Percentiles rank a stretch among this genome's conserved stretches.
These are phyloP conservation scores for Percopsis transmontana DNA, from an alignment of 2,113 vertebrate genomes.

Conservation along the genomic window DNA sequence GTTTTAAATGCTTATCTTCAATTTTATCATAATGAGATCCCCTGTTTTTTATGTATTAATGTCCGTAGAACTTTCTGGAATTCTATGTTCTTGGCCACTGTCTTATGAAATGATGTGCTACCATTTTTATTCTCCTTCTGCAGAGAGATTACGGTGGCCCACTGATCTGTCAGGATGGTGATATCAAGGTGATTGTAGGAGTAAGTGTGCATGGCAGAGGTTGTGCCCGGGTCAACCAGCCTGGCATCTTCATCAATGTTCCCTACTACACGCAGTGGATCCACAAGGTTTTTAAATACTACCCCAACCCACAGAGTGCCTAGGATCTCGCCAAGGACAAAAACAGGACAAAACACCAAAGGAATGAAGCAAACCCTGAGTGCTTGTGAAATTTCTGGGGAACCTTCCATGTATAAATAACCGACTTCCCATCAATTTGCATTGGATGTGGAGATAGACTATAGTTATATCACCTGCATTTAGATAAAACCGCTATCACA, in stretches of 20 bases:
- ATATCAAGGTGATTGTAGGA: constrained; percentile 89
- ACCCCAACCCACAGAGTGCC: constrained; percentile 63
- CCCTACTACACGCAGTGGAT: constrained; percentile 96
- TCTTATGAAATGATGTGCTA: constrained; percentile 8
- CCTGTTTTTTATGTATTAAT: too few relatives aligned
- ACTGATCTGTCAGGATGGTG: constrained; percentile 92
- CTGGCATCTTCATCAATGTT: constrained; percentile 92
- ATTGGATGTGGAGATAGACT: constrained; percentile 17
- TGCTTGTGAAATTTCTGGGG: constrained; percentile 23
- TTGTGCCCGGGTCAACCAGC: constrained; percentile 89
- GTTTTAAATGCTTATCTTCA: constrained; percentile 48
- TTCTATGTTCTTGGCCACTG: constrained; percentile 6
- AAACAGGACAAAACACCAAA: neutral
- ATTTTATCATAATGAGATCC: constrained; percentile 44
- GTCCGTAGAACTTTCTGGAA: too few relatives aligned
- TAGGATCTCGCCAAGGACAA: constrained; percentile 32
- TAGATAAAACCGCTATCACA: too few relatives aligned
- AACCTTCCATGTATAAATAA: neutral
- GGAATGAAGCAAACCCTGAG: constrained; percentile 15
- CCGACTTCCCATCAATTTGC: constrained; percentile 5
- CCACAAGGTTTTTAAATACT: constrained; percentile 87
- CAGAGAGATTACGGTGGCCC: constrained; percentile 97
- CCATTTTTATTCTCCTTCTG: constrained; percentile 34
- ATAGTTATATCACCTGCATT: too few relatives aligned
- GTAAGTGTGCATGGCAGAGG: constrained; percentile 94